Percentiles rank a stretch among this genome's conserved stretches.
These are phyloP conservation scores for Dasyurus viverrinus DNA, from an alignment of 2,113 vertebrate genomes.

Conservation along the genomic window DNA sequence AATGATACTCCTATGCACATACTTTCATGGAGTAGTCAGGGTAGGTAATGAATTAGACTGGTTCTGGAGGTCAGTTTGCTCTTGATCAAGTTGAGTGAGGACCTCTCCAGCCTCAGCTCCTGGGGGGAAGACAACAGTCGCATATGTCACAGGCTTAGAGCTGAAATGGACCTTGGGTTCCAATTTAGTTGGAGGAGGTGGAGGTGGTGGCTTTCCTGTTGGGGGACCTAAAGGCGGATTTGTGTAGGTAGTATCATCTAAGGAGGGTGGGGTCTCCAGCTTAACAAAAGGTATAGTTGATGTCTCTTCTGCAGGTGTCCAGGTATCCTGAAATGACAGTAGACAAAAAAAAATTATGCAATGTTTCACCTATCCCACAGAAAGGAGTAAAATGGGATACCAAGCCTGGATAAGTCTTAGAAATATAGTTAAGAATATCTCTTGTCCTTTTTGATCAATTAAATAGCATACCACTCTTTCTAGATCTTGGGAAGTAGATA, in stretches of 20 bases:
- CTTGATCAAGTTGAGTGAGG: conserved; percentile 1
- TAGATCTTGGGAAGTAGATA: background rate
- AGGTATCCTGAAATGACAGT: conserved; percentile 40
- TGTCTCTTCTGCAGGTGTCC: background rate
- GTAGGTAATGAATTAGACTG: conserved; percentile 32
- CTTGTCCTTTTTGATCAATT: background rate
- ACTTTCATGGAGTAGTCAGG: background rate
- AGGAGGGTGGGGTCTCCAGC: conserved; percentile 55
- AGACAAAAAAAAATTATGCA: background rate
- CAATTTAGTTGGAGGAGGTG: conserved; percentile 23
- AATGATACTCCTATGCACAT: background rate
- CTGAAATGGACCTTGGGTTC: conserved; percentile 45
- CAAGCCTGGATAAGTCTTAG: background rate
- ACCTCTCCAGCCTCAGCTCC: background rate
- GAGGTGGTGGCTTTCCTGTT: background rate
- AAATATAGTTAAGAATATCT: background rate
- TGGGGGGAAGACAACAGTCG: conserved; percentile 58
- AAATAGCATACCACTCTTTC: background rate
- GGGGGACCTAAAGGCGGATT: conserved; percentile 31
- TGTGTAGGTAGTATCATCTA: conserved; percentile 59
- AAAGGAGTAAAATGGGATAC: background rate
- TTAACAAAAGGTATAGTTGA: background rate
- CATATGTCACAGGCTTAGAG: conserved; percentile 67
- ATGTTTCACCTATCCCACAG: background rate
- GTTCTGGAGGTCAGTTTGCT: background rate